These are phyloP conservation scores for Myzus persicae DNA, from an alignment of 1,140 invertebrate species.

Conservation along the genomic window DNA sequence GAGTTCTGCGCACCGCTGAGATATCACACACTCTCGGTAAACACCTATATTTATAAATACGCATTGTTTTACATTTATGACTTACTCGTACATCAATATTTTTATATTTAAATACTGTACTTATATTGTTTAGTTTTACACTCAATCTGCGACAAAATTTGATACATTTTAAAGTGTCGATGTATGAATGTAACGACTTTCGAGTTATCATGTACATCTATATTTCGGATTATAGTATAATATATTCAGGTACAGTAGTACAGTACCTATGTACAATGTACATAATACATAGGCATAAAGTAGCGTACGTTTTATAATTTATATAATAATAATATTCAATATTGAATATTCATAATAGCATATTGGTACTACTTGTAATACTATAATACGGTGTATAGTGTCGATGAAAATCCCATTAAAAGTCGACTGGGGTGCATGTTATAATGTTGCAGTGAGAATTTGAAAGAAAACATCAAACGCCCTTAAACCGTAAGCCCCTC, in stretches of 20 bases:
- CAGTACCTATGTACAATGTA: neutral
- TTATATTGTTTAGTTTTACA: neutral
- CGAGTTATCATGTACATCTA: no score
- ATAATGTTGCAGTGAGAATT: neutral
- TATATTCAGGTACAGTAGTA: no score
- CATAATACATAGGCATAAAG: neutral
- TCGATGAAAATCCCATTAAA: neutral
- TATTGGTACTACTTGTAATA: neutral
- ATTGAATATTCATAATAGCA: neutral
- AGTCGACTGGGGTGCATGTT: neutral
- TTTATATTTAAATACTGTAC: neutral
- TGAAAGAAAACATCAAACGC: constrained; percentile 54
- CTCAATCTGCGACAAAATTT: neutral
- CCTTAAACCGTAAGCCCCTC: constrained; percentile 26
- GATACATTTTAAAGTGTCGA: neutral
- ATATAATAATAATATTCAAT: no score
- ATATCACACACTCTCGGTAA: neutral
- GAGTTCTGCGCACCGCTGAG: neutral
- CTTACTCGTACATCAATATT: neutral
- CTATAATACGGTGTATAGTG: neutral
- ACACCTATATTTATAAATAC: no score
- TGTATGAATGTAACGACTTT: neutral
- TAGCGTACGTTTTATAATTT: no score
- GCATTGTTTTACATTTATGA: neutral
- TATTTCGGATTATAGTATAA: neutral